These are phyloP conservation scores for Perognathus longimembris DNA, from an alignment of 2,113 vertebrate genomes.

Conservation along the genomic window DNA sequence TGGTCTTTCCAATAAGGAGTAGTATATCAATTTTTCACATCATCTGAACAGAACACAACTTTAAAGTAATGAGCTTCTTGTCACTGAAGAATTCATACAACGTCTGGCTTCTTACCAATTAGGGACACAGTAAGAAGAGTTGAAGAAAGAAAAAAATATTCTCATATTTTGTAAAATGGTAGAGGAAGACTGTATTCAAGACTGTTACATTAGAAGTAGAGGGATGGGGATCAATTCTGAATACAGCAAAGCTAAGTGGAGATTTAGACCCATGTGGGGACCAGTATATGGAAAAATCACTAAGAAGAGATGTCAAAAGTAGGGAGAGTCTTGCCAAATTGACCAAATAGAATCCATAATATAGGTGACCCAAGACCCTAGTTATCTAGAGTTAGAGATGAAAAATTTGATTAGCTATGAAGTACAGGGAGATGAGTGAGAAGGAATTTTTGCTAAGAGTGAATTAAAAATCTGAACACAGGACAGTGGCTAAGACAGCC, in stretches of 20 bases:
- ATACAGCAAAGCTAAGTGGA: background rate
- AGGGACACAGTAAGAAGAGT: background rate
- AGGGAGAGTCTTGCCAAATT: background rate
- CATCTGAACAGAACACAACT: background rate
- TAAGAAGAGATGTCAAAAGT: background rate
- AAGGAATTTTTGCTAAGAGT: constrained; percentile 1
- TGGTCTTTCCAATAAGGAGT: background rate
- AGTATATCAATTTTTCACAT: background rate
- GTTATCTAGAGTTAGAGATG: background rate
- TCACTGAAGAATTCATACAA: background rate
- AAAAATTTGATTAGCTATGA: background rate
- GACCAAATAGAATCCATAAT: background rate
- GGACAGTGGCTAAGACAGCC: background rate
- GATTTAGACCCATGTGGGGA: background rate
- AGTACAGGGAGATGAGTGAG: background rate
- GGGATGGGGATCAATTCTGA: background rate
- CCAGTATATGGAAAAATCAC: background rate
- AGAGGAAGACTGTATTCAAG: background rate
- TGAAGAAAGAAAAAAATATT: background rate
- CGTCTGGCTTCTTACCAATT: background rate
- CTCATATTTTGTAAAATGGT: background rate
- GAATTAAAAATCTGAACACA: background rate
- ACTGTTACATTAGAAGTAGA: background rate
- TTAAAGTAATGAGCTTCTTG: constrained; percentile 5
- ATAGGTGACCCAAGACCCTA: background rate